Evolutionary conservation across 2,888 invertebrate genomes (phyloP).

Genomic region (Dorcus hopei): DNA sequence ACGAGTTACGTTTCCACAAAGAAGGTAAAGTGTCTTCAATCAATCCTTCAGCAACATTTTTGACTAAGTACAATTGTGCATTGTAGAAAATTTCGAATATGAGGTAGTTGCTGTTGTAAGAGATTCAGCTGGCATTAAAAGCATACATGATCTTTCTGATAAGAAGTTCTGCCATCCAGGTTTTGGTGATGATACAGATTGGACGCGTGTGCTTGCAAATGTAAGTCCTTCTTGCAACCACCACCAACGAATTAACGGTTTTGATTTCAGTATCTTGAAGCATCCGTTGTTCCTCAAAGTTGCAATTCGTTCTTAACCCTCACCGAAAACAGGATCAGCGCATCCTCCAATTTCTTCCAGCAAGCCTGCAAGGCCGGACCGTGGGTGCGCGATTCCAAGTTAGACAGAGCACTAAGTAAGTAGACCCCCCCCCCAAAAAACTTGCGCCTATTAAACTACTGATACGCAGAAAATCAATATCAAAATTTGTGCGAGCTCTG

Average conservation of each 20-base stretch:
- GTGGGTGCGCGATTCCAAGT: conserved; percentile 67
- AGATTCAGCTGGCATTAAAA: conserved; percentile 58
- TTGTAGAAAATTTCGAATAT: conserved; percentile 55
- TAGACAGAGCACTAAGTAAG: conserved; percentile 68
- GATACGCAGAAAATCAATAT: conserved; percentile 57
- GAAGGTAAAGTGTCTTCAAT: not conserved
- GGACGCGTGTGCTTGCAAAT: conserved; percentile 62
- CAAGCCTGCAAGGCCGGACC: conserved; percentile 83
- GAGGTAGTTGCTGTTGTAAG: conserved; percentile 66
- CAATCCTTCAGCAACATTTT: no score
- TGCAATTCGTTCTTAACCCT: conserved; percentile 68
- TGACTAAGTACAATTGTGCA: no score
- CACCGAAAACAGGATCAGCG: conserved; percentile 73
- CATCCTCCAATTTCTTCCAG: conserved; percentile 72
- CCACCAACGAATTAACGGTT: not conserved
- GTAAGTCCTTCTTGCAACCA: conserved; percentile 50
- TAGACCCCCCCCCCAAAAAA: conserved; percentile 20
- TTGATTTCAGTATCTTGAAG: conserved; percentile 67
- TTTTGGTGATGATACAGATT: conserved; percentile 56
- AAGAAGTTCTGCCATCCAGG: conserved; percentile 82
- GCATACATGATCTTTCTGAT: conserved; percentile 61
- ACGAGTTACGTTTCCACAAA: conserved; percentile 49
- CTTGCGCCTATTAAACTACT: not conserved
- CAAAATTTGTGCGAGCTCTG: conserved; percentile 73
- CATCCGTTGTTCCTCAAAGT: conserved; percentile 64